These are phyloP conservation scores for Megalonaias nervosa DNA, from an alignment of 1,140 invertebrate species.

Conservation along the genomic window DNA sequence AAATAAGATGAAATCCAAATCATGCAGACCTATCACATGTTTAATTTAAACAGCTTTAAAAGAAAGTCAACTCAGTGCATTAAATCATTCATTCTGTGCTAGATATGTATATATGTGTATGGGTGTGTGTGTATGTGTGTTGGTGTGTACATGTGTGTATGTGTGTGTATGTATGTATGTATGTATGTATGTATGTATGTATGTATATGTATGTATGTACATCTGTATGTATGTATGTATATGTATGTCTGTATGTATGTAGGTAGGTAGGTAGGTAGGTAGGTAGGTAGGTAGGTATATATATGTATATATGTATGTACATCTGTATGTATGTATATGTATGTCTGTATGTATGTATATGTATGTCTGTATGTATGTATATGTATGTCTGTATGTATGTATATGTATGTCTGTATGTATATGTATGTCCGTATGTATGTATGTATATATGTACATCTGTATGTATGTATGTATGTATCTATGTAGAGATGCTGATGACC, in stretches of 20 bases:
- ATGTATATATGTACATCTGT: not conserved
- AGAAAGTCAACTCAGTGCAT: too few species aligned
- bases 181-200: not conserved
- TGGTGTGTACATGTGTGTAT: conserved; percentile 16
- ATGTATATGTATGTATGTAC: not conserved
- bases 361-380: conserved; percentile 20
- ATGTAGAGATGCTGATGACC: too few species aligned
- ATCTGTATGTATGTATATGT: not conserved
- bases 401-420: not conserved
- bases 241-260: conserved; percentile 17
- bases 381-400: conserved; percentile 17
- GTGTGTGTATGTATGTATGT: conserved; percentile 19
- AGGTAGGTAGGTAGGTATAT: conserved; percentile 15
- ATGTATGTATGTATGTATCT: not conserved
- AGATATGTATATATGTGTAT: conserved; percentile 20
- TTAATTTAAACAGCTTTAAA: too few species aligned
- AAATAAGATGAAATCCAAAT: too few species aligned
- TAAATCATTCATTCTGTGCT: conserved; percentile 1
- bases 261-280: conserved; percentile 20
- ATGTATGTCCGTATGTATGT: too few species aligned
- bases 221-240: conserved; percentile 10
- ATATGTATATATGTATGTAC: conserved; percentile 12
- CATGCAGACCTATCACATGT: too few species aligned
- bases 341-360: conserved; percentile 7
- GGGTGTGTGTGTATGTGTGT: conserved; percentile 11